Base-by-base conservation (phyloP, 2,888 invertebrate genomes). In the Cantharis lateralis region DNA sequence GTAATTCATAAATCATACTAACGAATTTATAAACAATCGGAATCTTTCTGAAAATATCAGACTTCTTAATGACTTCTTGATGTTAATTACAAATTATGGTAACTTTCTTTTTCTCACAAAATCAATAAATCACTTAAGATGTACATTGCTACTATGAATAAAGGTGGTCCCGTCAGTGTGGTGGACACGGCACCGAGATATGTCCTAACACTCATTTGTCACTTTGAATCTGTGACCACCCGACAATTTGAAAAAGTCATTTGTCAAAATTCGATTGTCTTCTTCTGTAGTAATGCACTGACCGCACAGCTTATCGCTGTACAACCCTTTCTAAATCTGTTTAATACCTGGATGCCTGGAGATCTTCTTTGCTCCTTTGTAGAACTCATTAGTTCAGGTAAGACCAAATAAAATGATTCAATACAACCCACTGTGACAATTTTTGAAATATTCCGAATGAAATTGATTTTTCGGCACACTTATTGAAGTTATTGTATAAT, bases 161-260 rank as follows among this genome's bases (percentile, higher is more conserved):
- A 83, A 85, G 88, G 87, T 88, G 87, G 88, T 88, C 87, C 83
- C 79, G 83, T 83, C 85, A 83, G 77, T 82, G 82, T 83, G 82
- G 80, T 84, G 81, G 84, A 83, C 83, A 82, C 85, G 85, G 85
- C 85, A 85, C 85, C 84, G 84, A 82, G 85, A 86, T 84, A 81
- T 88, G 87, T 87, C 87, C 84, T 85, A 87, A 87, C 86, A 88
- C 78, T 86, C 88, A 88, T 88, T 88, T 88, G 88, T 88, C 88
- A 88, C 86, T 84, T 81, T 80, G 82, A 82, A 82, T 82, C 82
- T 82, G 80, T 85, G 87, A 85, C 86, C 87, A 87, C 87, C 86
- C 86, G 84, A 86, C 85, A 86, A 86, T 84, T 84, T 85, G 84
- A 85, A 86, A 87, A 86, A 86, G 86, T 86, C 87, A 88, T 88